These are phyloP conservation scores for Vombatus ursinus DNA, from an alignment of 2,113 vertebrate genomes.

Conservation along the genomic window DNA sequence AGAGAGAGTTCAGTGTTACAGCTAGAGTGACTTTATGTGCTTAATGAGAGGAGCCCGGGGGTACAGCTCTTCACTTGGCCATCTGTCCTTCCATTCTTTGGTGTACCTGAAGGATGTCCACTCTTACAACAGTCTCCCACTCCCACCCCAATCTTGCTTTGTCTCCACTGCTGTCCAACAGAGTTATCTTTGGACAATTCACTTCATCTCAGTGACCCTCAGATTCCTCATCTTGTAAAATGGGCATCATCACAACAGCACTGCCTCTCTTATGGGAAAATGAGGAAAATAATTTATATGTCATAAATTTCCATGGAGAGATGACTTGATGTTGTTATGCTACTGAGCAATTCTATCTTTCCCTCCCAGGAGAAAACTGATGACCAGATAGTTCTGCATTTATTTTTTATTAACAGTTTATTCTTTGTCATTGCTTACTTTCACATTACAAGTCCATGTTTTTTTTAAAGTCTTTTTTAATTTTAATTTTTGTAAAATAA, in stretches of 20 bases:
- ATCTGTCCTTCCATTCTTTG: neutral
- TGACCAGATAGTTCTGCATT: neutral
- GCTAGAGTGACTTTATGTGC: neutral
- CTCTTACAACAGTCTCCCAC: neutral
- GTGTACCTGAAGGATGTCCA: neutral
- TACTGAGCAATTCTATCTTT: neutral
- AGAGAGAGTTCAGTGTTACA: neutral
- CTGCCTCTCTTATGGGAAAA: neutral
- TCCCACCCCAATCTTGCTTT: neutral
- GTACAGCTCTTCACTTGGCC: neutral
- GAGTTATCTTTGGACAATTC: neutral
- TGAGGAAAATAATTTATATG: neutral
- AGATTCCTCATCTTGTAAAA: neutral
- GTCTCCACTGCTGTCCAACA: neutral
- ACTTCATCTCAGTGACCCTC: neutral
- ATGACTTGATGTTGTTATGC: neutral
- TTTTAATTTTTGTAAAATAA: constrained; percentile 84
- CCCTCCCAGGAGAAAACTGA: neutral
- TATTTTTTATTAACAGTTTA: constrained; percentile 83
- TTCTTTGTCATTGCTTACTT: constrained; percentile 72
- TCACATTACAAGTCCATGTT: constrained; percentile 74
- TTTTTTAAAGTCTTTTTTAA: constrained; percentile 53
- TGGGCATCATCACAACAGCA: neutral
- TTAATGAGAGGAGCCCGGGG: neutral
- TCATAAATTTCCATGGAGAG: neutral